A percentile compares a stretch with the other conserved stretches of the same genome.
These are phyloP conservation scores for Apostichopus californicus DNA, from an alignment of 35 echinoderm and acorn worm species.

Conservation along the genomic window DNA sequence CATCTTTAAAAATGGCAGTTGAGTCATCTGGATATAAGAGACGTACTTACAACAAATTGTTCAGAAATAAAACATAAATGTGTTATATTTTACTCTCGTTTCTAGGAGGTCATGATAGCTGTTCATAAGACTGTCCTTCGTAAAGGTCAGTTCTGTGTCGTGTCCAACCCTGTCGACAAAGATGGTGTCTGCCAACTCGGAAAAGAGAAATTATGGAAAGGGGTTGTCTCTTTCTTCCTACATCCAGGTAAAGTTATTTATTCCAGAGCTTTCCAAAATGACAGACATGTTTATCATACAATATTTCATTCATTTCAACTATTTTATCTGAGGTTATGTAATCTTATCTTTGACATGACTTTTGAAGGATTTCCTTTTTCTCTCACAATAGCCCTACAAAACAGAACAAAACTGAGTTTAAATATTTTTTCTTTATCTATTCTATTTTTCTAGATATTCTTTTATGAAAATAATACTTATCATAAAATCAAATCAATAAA, in stretches of 20 bases:
- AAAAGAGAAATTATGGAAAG: conserved; percentile 76
- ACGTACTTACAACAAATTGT: no score
- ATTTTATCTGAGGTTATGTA: no score
- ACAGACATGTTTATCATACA: neutral
- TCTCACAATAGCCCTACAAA: no score
- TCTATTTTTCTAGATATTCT: neutral
- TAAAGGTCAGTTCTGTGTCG: conserved; percentile 89
- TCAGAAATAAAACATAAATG: no score
- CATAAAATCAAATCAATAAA: neutral
- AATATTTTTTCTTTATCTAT: neutral
- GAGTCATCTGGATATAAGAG: no score
- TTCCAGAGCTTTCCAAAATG: neutral
- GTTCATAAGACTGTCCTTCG: conserved; percentile 71
- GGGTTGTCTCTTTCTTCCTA: conserved; percentile 77
- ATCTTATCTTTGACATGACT: no score
- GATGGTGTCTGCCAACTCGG: conserved; percentile 70
- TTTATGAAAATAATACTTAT: no score
- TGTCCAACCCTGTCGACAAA: conserved; percentile 76
- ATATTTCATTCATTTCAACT: no score
- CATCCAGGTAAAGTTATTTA: conserved; percentile 72
- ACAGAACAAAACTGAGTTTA: neutral
- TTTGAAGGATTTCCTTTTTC: no score
- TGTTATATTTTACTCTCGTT: neutral
- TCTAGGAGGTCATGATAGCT: conserved; percentile 60
- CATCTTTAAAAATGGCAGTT: no score